A percentile compares a stretch with the other conserved stretches of the same genome.
These are phyloP conservation scores for Molossus alvarezi DNA, from an alignment of 2,797 vertebrate species.

Conservation along the genomic window DNA sequence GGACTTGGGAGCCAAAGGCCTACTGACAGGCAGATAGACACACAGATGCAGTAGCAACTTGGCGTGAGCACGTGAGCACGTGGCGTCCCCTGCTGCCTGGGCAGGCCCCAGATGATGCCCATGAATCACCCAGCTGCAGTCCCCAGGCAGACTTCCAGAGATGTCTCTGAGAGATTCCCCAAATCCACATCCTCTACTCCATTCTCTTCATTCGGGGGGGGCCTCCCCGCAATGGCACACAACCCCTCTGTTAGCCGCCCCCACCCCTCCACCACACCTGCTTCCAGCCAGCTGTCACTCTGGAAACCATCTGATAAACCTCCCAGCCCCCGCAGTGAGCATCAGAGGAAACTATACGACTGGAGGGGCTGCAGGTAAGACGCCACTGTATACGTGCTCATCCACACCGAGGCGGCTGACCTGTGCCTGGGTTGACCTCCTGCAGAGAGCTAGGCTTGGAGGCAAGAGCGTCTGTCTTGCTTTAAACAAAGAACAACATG, in stretches of 20 bases:
- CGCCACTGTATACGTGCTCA: accelerated
- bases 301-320: constrained; percentile 61
- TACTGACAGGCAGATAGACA: neutral
- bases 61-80: neutral
- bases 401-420: neutral
- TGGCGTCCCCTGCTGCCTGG: too few relatives aligned
- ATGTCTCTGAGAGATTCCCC: neutral
- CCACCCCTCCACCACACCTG: neutral
- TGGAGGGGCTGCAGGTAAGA: neutral
- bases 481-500: neutral
- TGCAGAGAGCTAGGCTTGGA: neutral
- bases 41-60: neutral
- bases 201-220: neutral
- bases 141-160: neutral
- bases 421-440: neutral
- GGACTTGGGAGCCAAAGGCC: neutral
- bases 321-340: neutral
- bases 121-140: neutral
- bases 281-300: constrained; percentile 12
- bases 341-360: neutral
- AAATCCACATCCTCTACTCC: neutral
- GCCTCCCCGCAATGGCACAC: neutral
- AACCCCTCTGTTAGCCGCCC: neutral
- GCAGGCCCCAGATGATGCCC: neutral
- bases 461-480: neutral